Base-by-base conservation (phyloP, 2,888 invertebrate species). In the Morinoia aosen region DNA sequence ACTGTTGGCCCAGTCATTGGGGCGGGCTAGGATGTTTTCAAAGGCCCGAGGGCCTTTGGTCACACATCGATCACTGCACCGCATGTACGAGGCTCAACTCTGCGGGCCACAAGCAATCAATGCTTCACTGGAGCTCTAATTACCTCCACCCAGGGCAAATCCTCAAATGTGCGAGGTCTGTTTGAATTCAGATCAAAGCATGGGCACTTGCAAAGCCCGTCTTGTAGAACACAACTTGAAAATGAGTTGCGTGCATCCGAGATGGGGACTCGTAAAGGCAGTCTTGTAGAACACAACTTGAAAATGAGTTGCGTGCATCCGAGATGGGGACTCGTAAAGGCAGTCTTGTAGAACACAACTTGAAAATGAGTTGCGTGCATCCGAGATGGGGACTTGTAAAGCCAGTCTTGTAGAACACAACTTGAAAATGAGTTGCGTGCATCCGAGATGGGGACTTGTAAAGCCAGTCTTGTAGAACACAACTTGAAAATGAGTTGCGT, bases 41-140 rank as follows among this genome's bases (percentile, higher is more conserved):
- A 76, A 76, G 76, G 25, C 76, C 25, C 25, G 76, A 76, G 76
- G 76, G 76, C 76, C 76, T 76, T 76, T 76, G 76, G 76, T 76
- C 76, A 8, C 76, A 33, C 76, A 76, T 76, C 76, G 76, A 76
- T 76, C 76, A 76, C 76, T 76, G 7, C 25, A 33, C 33, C 33
- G 25, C 25, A 33, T 16, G 16, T 10, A 16, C 2, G 76, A 33
- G 33, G 25, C 76, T 76, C 76, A 76, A 76, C 33, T 76, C 76
- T 76, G 76, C 25, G 76, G 19, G 76, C 76, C 76, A 76, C 90
- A 90, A 48, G 90, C 90, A 90, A 90, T 90, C 90, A 90, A 90
- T 90, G 90, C 40, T 40, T 40, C 90, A 90, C 90, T 40, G 90
- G 39, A 39, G 90, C 48, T 40, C 90, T 90, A 90, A 90, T 90